Percentiles rank a stretch among this genome's conserved stretches.
These are phyloP conservation scores for Ctenicera cuprea DNA, from an alignment of 2,888 invertebrate genomes.

Conservation along the genomic window DNA sequence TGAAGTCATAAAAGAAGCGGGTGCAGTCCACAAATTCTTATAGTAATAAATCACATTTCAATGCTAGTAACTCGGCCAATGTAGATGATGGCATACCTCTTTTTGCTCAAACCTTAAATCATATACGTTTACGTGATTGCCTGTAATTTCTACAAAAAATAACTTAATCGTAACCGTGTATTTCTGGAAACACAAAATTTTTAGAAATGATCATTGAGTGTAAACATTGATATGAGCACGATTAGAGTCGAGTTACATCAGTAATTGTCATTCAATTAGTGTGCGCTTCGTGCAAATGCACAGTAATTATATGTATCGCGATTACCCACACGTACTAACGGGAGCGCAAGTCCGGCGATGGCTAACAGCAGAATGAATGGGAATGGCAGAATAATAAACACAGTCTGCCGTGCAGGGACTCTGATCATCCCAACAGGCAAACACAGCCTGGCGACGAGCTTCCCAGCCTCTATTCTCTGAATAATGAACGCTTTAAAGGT, in stretches of 20 bases:
- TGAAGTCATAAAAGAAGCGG: no score
- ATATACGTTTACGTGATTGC: no score
- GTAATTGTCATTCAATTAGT: conserved; percentile 18
- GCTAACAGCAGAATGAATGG: conserved; percentile 42
- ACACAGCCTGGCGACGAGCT: conserved; percentile 7
- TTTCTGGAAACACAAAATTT: no score
- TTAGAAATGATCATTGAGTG: neutral
- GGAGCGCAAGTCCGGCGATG: conserved; percentile 38
- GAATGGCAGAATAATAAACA: conserved; percentile 51
- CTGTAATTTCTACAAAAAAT: no score
- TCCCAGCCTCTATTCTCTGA: conserved; percentile 5
- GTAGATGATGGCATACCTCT: no score
- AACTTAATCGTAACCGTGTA: no score
- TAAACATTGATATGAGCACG: neutral
- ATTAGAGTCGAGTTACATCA: conserved; percentile 4
- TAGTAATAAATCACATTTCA: no score
- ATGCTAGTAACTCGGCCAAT: no score
- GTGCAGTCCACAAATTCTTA: no score
- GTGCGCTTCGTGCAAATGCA: conserved; percentile 21
- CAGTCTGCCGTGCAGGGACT: conserved; percentile 43
- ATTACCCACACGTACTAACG: conserved; percentile 40
- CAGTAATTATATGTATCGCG: conserved; percentile 42
- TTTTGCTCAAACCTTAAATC: no score
- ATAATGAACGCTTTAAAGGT: conserved; percentile 33
- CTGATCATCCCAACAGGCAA: conserved; percentile 41